Evolutionary conservation across 2,888 invertebrate species (phyloP).

Genomic region (Frankliniella intonsa): DNA sequence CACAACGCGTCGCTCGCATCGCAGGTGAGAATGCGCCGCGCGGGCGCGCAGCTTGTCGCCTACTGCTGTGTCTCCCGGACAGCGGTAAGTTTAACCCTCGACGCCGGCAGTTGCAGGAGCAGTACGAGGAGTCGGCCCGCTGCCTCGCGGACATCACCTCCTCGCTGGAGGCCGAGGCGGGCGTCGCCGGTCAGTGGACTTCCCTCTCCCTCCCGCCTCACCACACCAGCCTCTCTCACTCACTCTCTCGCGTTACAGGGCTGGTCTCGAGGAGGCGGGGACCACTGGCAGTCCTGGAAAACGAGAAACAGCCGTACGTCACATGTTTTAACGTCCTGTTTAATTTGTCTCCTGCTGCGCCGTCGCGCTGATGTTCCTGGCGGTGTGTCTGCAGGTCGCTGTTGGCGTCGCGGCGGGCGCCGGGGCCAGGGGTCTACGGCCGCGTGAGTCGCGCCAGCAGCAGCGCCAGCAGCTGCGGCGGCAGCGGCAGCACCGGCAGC

Average conservation of each 20-base stretch:
- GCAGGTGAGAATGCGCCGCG: background rate
- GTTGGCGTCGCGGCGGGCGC: background rate
- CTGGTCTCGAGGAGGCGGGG: no score
- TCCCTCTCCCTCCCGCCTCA: background rate
- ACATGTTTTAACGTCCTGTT: background rate
- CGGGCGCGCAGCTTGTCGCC: no score
- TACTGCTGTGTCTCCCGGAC: background rate
- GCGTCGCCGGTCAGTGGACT: background rate
- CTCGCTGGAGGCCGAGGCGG: background rate
- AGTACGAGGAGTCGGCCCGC: conserved; percentile 14
- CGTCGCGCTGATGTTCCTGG: background rate
- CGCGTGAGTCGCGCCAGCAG: background rate
- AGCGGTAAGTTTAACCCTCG: background rate
- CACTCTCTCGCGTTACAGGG: no score
- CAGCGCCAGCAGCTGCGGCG: background rate
- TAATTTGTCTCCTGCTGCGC: background rate
- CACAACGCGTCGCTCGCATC: conserved; percentile 4
- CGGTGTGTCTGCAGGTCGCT: background rate
- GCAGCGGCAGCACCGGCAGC: background rate
- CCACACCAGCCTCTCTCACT: no score
- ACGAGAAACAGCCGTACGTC: no score
- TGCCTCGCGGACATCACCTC: background rate
- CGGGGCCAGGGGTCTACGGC: background rate
- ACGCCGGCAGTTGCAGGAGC: background rate
- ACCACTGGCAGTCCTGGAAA: no score